phyloP scores from a whole-genome alignment of 2,888 invertebrate species.

The Macrophya alboannulata region DNA sequence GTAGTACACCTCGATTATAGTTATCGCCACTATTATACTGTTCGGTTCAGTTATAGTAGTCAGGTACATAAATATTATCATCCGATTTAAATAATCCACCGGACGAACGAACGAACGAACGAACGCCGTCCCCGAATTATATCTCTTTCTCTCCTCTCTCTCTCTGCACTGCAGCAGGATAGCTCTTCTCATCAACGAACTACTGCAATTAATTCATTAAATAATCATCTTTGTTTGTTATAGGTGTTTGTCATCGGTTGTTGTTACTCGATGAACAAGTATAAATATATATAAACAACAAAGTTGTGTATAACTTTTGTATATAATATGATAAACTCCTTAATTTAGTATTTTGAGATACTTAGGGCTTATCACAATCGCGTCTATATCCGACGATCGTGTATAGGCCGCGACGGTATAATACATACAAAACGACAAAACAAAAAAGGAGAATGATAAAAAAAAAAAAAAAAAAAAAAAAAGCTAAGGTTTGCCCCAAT shows the following conservation, averaged over 20 bases:
- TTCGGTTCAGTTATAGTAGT: background rate
- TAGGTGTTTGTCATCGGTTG: too few species aligned
- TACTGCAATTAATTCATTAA: background rate
- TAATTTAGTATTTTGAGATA: background rate
- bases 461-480: background rate
- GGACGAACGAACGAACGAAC: too few species aligned
- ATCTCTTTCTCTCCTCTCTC: background rate
- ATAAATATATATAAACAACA: background rate
- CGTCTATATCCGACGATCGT: too few species aligned
- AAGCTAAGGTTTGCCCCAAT: background rate
- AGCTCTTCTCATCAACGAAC: background rate
- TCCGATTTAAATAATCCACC: background rate
- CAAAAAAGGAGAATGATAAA: background rate
- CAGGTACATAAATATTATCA: conserved; percentile 3
- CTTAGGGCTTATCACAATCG: background rate
- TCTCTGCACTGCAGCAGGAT: background rate
- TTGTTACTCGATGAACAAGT: too few species aligned
- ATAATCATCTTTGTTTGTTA: background rate
- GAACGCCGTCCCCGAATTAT: background rate
- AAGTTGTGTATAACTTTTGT: background rate
- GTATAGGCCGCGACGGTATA: too few species aligned
- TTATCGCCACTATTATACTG: background rate
- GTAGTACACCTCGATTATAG: background rate
- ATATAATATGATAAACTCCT: background rate
- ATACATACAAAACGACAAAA: background rate